Evolutionary conservation across 2,113 vertebrate genomes (phyloP), one percentile per base, ranked within the genome.

Genomic region (Ciconia maguari): DNA sequence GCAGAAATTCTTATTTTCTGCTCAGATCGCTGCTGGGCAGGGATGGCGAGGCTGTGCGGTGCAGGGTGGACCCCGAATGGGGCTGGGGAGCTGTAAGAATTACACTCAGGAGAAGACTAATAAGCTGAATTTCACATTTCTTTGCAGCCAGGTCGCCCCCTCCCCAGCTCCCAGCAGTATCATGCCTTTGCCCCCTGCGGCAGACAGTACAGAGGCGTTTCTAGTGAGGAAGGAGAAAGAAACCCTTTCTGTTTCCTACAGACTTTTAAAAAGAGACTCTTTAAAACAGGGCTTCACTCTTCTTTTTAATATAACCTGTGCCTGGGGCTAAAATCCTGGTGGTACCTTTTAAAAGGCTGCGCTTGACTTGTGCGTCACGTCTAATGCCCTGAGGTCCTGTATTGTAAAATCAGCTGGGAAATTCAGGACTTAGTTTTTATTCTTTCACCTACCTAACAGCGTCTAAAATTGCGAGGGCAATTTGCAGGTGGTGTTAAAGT

Each of bases 31-130:
- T 48, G 34, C 51, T 7, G 48, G 48, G 29, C 30, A 48, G 54
- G 48, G 29, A 6, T 3, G 26, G 38, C 1, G 1, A 49, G 55
- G 61, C 17, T 36, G 57, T 6, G 48, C 34, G 11, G 38, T 1
- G 0, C 1, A 4, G 24, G 30, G 11, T 21, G 30, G 44, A 21
- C 38, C 48, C 48, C 3, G 0, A 34, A 6, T 3, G 7, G 55
- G 60, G 38, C 41, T 32, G 61, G 65, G 55, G 65, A 41, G 41
- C 2, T 44, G 41, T 17, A 36, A 38, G 81, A 72, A 69, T 78
- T 36, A 19, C 46, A 46, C 5, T 68, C 70, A 46, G 44, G 49
- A 72, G 68, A 36, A 62, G 60, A 32, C 19, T 13, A 55, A 58
- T 7, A 48, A 78, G 11, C 38, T 51, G 80, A 30, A 68, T 89